Percentiles rank a stretch among this genome's conserved stretches.
Conservation (phyloP, 2,113 vertebrate genomes). For the Tor tambroides region DNA sequence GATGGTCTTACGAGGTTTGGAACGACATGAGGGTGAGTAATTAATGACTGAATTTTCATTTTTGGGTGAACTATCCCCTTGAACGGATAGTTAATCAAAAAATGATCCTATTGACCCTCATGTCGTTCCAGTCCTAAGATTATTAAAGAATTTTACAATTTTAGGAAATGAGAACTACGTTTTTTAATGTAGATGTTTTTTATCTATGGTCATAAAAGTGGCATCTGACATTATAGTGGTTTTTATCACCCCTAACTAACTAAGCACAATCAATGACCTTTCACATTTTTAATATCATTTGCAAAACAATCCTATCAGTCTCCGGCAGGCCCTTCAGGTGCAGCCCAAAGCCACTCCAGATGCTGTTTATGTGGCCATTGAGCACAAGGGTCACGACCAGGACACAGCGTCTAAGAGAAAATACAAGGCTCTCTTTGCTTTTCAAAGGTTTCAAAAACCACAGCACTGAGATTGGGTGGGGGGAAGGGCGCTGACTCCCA, state of each 20-base stretch:
- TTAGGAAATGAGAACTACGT: neutral
- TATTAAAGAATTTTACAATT: neutral
- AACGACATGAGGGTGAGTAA: neutral
- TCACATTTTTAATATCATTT: constrained; percentile 32
- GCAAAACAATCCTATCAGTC: constrained; percentile 55
- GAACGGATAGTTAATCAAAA: no score
- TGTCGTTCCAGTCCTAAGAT: neutral
- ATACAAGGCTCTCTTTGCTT: constrained; percentile 8
- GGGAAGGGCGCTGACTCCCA: constrained; percentile 2
- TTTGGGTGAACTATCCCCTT: neutral
- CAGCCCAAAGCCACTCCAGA: constrained; percentile 36
- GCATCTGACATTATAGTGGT: neutral
- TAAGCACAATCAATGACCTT: neutral
- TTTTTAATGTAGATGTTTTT: neutral
- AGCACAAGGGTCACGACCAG: constrained; percentile 29
- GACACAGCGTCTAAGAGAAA: constrained; percentile 40
- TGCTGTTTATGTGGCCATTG: constrained; percentile 33
- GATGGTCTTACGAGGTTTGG: neutral
- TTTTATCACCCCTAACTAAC: neutral
- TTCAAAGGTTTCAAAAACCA: constrained; percentile 6
- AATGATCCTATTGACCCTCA: no score
- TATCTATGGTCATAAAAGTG: neutral
- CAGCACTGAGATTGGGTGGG: constrained; percentile 9
- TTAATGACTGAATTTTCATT: neutral
- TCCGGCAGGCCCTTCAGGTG: constrained; percentile 50